Conservation (phyloP, 2,797 vertebrate genomes). For the Remorina albescens region DNA sequence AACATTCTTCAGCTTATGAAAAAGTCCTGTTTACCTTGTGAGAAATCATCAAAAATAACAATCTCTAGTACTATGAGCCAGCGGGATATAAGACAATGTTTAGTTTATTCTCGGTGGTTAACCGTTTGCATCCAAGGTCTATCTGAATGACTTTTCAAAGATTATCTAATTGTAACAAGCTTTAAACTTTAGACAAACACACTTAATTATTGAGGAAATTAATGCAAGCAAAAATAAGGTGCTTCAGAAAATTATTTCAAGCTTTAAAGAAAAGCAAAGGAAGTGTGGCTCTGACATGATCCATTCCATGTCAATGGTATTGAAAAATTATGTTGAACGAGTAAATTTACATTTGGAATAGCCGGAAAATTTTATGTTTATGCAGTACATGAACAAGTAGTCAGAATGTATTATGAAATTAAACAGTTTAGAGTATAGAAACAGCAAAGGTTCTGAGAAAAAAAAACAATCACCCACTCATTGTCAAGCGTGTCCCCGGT, state of each 20-base stretch:
- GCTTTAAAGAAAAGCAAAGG: slow-evolving; percentile 26
- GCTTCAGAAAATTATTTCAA: slow-evolving; percentile 22
- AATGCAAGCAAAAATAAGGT: slow-evolving; percentile 39
- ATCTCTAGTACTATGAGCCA: slow-evolving; percentile 14
- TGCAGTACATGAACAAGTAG: neutral
- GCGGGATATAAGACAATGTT: neutral
- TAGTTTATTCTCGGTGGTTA: neutral
- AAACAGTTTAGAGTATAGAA: neutral
- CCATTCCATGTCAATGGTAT: no score
- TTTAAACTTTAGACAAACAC: neutral
- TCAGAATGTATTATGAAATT: neutral
- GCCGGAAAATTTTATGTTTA: neutral
- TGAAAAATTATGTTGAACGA: no score
- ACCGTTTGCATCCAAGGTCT: neutral
- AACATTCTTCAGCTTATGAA: slow-evolving; percentile 64
- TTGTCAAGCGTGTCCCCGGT: slow-evolving; percentile 68
- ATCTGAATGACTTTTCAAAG: slow-evolving; percentile 6
- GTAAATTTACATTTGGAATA: neutral
- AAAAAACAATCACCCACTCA: slow-evolving; percentile 72
- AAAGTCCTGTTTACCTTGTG: slow-evolving; percentile 37
- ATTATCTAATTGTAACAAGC: neutral
- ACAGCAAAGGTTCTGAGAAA: neutral
- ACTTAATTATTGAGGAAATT: neutral
- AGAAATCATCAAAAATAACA: slow-evolving; percentile 32
- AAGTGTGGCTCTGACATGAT: no score